Conservation (phyloP, 2,888 invertebrate genomes). For the Pachydiplax longipennis region DNA sequence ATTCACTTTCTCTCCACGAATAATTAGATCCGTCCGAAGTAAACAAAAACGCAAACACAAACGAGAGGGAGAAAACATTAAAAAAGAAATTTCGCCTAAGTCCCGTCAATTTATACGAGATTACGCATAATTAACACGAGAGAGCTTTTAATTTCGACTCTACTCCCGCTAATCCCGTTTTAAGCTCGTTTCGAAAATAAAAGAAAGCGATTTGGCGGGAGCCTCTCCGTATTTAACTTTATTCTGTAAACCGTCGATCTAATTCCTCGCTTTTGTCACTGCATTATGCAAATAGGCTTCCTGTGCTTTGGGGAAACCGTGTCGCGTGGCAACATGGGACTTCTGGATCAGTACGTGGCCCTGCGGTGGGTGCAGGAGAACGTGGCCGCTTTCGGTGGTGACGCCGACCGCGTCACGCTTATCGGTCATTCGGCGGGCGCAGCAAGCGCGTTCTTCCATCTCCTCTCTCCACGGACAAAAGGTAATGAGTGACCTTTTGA, state of each 20-base stretch:
- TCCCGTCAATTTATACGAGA: neutral
- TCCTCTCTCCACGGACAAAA: conserved; percentile 71
- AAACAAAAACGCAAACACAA: neutral
- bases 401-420: conserved; percentile 78
- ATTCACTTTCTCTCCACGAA: neutral
- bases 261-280: neutral
- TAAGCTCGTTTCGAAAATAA: neutral
- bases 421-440: conserved; percentile 85
- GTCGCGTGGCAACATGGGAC: conserved; percentile 82
- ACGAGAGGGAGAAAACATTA: neutral
- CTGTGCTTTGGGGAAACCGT: conserved; percentile 65
- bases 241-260: neutral
- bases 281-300: conserved; percentile 58
- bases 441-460: conserved; percentile 71
- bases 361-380: conserved; percentile 79
- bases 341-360: conserved; percentile 85
- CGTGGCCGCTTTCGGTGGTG: conserved; percentile 81
- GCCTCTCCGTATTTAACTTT: neutral
- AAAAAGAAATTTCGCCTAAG: neutral
- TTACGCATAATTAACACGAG: neutral
- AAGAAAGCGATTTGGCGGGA: neutral
- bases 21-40: neutral
- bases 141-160: neutral
- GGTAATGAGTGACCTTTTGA: conserved; percentile 59
- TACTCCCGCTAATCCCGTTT: neutral